These are phyloP conservation scores for Uropsilus gracilis DNA, from an alignment of 2,113 vertebrate species.

Conservation along the genomic window DNA sequence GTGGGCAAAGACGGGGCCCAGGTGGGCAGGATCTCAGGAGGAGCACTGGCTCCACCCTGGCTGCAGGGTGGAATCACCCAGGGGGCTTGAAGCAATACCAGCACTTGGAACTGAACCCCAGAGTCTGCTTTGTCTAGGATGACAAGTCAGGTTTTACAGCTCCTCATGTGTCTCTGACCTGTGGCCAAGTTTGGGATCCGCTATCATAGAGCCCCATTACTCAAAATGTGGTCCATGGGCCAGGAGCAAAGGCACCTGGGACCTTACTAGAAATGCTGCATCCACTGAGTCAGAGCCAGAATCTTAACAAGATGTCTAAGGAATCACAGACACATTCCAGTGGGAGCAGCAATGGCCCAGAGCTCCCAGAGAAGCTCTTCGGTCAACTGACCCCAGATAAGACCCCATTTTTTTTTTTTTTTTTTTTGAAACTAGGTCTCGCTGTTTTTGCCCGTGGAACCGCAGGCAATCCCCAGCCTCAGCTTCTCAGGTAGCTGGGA, in stretches of 20 bases:
- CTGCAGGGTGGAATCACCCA: background rate
- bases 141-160: no score
- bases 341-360: background rate
- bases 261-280: background rate
- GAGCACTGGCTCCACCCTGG: background rate
- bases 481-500: no score
- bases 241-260: background rate
- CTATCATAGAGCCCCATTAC: background rate
- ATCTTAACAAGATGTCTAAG: background rate
- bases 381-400: background rate
- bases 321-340: no score
- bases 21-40: background rate
- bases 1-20: background rate
- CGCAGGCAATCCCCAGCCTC: no score
- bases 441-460: no score
- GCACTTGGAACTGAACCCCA: background rate
- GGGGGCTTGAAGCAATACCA: background rate
- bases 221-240: background rate
- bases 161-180: background rate
- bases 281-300: background rate
- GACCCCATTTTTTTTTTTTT: background rate
- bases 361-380: background rate
- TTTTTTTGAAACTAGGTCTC: no score
- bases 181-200: background rate
- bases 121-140: no score